Evolutionary conservation across 2,888 invertebrate species (phyloP), one percentile per base, ranked within the genome.

Genomic region (Zele albiditarsus): DNA sequence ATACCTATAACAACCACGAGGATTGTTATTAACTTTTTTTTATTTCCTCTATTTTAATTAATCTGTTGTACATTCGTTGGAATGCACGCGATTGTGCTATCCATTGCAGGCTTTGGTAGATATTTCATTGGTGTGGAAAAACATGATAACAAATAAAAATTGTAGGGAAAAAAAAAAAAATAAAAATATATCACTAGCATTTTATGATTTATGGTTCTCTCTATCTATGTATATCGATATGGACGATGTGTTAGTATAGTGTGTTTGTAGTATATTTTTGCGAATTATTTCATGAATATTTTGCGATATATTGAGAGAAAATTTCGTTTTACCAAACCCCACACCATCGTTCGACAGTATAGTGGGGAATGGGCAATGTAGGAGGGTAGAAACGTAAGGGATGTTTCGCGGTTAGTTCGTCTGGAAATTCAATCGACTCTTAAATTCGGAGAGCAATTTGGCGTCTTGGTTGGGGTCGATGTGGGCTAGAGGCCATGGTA

Each of bases 351-450:
- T 68, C 53, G n/a, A 20, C 53, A 31, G 20, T 53, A 49, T 20
- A 1, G 23, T 23, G 53, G 53, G n/a, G n/a, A 20, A 53, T 53
- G 53, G 20, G 20, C 53, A 10, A 53, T 20, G 20, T 20, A 6
- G 20, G 53, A 28, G 53, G 68, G 53, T 28, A 49, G 31, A 53
- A 68, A 68, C 31, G 53, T 27, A 65, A 72, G 72, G 53, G 53
- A 46, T 62, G 65, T 72, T 62, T 62, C 63, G 72, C 72, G 63
- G 53, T 65, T 62, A 57, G 46, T 72, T 62, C 38, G 72, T 49
- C 68, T 25, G 71, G 75, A 76, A 77, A 81, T 80, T 80, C 76
- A 80, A 81, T 81, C 77, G 80, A 78, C 73, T 82, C 78, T 78
- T 74, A 80, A 82, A 80, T 81, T 80, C 66, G 73, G 73, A 69